Evolutionary conservation across 2,888 invertebrate species (phyloP).

Genomic region (Dorcus parallelipipedus): DNA sequence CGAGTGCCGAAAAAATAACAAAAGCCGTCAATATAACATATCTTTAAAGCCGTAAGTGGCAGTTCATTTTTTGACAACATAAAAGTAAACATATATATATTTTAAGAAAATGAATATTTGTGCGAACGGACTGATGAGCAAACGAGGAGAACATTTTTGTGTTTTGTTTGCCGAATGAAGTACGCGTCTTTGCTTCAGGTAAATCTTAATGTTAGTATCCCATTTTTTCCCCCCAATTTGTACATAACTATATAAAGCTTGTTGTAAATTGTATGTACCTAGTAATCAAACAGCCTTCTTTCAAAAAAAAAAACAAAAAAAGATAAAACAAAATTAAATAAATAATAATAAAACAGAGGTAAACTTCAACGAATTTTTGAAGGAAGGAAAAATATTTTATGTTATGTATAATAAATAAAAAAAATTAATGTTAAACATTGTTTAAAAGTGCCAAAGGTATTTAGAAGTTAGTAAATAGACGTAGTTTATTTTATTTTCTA

Average conservation of each 20-base stretch:
- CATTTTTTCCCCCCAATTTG: slow-evolving; percentile 30
- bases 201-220: slow-evolving; percentile 29
- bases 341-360: neutral
- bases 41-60: slow-evolving; percentile 24
- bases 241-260: slow-evolving; percentile 27
- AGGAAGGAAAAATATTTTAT: slow-evolving; percentile 19
- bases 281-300: slow-evolving; percentile 21
- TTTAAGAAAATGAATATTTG: slow-evolving; percentile 26
- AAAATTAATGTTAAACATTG: slow-evolving; percentile 27
- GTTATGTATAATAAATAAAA: slow-evolving; percentile 21
- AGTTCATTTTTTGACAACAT: slow-evolving; percentile 21
- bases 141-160: neutral
- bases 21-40: slow-evolving; percentile 34
- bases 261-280: slow-evolving; percentile 32
- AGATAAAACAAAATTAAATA: neutral
- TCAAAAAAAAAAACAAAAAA: slow-evolving; percentile 3
- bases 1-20: slow-evolving; percentile 15
- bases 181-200: slow-evolving; percentile 20
- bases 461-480: slow-evolving; percentile 10
- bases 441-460: slow-evolving; percentile 35
- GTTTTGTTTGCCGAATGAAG: slow-evolving; percentile 21
- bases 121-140: slow-evolving; percentile 21
- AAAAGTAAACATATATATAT: slow-evolving; percentile 20
- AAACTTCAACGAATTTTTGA: slow-evolving; percentile 13
- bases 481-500: neutral